Evolutionary conservation across 2,113 vertebrate genomes (phyloP).

Genomic region (Aleadryas rufinucha): DNA sequence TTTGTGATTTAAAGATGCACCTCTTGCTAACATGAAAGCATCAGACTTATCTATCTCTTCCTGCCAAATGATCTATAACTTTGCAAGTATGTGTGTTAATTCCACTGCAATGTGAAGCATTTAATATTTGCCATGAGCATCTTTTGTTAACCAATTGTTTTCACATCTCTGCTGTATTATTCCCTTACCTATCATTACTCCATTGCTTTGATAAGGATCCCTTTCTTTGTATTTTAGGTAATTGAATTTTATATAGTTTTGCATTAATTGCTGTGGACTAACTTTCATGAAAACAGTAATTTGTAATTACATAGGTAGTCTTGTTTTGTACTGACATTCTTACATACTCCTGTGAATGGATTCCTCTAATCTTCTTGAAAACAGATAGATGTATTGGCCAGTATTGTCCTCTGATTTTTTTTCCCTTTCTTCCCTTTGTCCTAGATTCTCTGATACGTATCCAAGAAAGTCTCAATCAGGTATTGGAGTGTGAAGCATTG

Average conservation of each 20-base stretch:
- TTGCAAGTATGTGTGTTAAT: not conserved
- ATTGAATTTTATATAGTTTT: not conserved
- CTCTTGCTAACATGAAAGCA: not conserved
- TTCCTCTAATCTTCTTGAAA: not conserved
- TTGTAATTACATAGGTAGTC: not conserved
- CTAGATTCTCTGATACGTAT: slow-evolving; percentile 87
- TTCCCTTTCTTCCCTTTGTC: not conserved
- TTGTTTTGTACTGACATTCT: not conserved
- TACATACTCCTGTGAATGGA: not conserved
- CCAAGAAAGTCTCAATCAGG: slow-evolving; percentile 77
- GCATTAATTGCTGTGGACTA: not conserved
- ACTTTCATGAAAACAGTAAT: not conserved
- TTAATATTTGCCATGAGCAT: not conserved
- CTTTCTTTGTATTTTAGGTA: not conserved
- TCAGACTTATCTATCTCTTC: not conserved
- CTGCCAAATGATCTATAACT: not conserved
- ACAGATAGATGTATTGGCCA: not conserved
- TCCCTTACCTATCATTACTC: not conserved
- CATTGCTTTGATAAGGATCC: not conserved
- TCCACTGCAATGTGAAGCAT: not conserved
- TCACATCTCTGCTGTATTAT: not conserved
- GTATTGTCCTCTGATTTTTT: not conserved
- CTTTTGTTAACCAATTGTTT: not conserved
- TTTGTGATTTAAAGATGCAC: not conserved
- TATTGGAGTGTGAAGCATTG: slow-evolving; percentile 74